Base-by-base conservation (phyloP, 2,888 invertebrate species). In the Matsumyia berberina region DNA sequence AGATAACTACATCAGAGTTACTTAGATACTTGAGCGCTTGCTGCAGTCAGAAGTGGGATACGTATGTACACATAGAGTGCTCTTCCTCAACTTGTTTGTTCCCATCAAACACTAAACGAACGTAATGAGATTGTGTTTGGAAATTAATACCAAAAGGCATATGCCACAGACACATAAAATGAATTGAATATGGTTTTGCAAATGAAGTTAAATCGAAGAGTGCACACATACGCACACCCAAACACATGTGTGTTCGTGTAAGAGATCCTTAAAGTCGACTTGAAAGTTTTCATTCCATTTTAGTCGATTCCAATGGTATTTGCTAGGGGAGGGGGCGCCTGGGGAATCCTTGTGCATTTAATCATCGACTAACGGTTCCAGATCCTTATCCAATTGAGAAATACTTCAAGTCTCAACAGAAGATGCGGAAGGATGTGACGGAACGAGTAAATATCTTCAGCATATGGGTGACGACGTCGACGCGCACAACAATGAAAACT, bases 81-180 rank as follows among this genome's bases (percentile, higher is more conserved):
- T 53, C 55, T 55, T 44, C 12, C 33, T 19, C 5, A 44, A 55
- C 33, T 69, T 69, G 69, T 69, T 69, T 55, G 33, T 33, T 55
- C 9, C 39, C 33, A 55, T 44, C 69, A 44, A 55, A 55, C 31
- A 57, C 55, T 57, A 69, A 69, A 57, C 55, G 69, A 44, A 55
- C 69, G 17, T 44, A 69, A 69, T 69, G 69, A 69, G 55, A 57
- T 69, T 69, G 44, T 69, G 44, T 69, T 33, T 57, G 53, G 1
- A 55, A 33, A 69, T 69, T 55, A 42, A 55, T 69, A 69, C 12
- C 44, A 69, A 57, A 67, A 42, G n/a, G 9, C 39, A 39, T 15
- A 24, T 11, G 29, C n/a, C 12, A 49, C 24, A 49, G 11, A 51
- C 8, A 53, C 31, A 31, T 17, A 64, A 8, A 51, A 46, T 24